Conservation (phyloP, 2,797 vertebrate species). For the Pterois miles region DNA sequence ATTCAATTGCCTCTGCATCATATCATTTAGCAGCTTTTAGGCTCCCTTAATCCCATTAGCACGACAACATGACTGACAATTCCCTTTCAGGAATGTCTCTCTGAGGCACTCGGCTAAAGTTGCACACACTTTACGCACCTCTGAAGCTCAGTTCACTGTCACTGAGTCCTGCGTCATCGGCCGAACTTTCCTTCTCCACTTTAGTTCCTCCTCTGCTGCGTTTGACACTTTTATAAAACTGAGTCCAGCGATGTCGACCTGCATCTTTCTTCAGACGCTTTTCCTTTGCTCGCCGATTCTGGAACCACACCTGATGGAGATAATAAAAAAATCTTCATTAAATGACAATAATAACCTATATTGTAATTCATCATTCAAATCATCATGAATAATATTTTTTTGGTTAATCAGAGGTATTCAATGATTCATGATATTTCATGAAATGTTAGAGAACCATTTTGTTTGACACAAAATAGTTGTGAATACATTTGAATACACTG, state of each 20-base stretch:
- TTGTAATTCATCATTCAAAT: neutral
- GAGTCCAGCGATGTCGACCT: constrained; percentile 96
- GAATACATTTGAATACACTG: neutral
- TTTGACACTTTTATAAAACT: constrained; percentile 97
- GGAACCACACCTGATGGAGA: constrained; percentile 94
- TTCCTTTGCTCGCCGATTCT: constrained; percentile 97
- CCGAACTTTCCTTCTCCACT: constrained; percentile 95
- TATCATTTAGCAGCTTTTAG: constrained; percentile 57
- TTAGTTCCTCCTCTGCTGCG: constrained; percentile 89
- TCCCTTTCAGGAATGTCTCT: constrained; percentile 37
- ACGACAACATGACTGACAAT: constrained; percentile 35
- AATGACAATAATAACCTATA: neutral
- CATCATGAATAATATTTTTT: neutral
- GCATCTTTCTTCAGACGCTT: constrained; percentile 98
- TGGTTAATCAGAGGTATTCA: neutral
- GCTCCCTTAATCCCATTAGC: constrained; percentile 50
- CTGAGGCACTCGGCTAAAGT: neutral
- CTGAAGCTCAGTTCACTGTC: constrained; percentile 99
- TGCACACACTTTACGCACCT: constrained; percentile 78
- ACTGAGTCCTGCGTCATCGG: constrained; percentile 95
- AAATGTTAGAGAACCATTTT: too few species aligned
- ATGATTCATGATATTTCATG: neutral
- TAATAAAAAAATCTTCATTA: neutral
- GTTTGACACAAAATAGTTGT: neutral
- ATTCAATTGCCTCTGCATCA: constrained; percentile 21